Conservation (phyloP, 2,888 invertebrate species). For the Pimpla rufipes region DNA sequence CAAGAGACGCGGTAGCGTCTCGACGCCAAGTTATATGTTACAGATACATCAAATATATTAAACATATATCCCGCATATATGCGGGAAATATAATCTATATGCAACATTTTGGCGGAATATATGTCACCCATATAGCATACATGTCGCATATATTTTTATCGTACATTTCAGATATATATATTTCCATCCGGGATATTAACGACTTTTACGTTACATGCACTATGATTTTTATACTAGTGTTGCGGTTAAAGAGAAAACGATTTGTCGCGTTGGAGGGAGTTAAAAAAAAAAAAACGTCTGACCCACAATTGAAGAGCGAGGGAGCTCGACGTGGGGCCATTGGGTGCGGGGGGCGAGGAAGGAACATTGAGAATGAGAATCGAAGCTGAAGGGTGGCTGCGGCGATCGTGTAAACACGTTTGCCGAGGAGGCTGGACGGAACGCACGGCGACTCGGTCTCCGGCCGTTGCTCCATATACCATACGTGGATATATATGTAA, state of each 20-base stretch:
- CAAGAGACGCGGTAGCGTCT: too few relatives aligned
- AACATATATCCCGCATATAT: too few relatives aligned
- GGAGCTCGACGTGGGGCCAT: background rate
- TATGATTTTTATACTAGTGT: too few relatives aligned
- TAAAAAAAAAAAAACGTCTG: background rate
- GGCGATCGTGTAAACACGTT: constrained; percentile 45
- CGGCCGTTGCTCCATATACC: constrained; percentile 21
- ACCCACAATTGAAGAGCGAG: background rate
- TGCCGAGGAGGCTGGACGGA: constrained; percentile 31
- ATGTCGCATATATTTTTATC: too few relatives aligned
- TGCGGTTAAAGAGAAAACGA: background rate
- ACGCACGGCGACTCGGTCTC: constrained; percentile 1
- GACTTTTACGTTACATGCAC: too few relatives aligned
- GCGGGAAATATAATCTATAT: too few relatives aligned
- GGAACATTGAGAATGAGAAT: constrained; percentile 25
- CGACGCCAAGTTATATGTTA: too few relatives aligned
- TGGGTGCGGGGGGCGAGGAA: constrained; percentile 18
- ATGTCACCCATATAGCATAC: too few relatives aligned
- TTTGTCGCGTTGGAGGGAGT: background rate
- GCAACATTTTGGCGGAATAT: too few relatives aligned
- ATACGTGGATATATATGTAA: background rate
- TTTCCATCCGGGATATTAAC: too few relatives aligned
- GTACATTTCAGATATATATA: too few relatives aligned
- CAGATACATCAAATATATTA: too few relatives aligned
- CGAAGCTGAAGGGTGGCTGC: constrained; percentile 21